Conservation (phyloP, 2,797 vertebrate species). For the Threskiornis aethiopicus region DNA sequence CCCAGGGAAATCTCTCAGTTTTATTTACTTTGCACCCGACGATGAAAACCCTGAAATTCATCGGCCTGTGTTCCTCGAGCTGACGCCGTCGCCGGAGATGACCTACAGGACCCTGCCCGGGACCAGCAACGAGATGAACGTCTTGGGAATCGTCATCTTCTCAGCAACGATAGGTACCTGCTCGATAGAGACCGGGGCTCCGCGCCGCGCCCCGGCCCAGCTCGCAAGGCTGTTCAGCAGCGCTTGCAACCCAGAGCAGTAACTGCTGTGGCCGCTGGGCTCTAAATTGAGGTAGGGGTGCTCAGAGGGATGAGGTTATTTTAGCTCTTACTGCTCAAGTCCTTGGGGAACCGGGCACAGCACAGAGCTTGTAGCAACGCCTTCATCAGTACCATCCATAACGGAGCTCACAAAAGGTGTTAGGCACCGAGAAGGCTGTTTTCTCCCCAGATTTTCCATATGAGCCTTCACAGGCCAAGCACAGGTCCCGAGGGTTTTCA, state of each 20-base stretch:
- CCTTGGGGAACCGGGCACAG: not conserved
- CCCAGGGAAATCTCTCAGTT: conserved; percentile 70
- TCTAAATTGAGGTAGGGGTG: fast-evolving
- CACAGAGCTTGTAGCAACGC: fast-evolving
- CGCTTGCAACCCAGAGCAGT: not conserved
- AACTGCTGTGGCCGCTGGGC: fast-evolving
- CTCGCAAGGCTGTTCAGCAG: fast-evolving
- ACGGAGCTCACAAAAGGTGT: not conserved
- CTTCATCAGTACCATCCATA: fast-evolving
- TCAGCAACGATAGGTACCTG: conserved; percentile 87
- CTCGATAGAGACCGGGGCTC: not conserved
- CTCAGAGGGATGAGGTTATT: not conserved
- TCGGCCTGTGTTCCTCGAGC: conserved; percentile 80
- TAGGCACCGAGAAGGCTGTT: fast-evolving
- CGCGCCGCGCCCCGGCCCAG: fast-evolving
- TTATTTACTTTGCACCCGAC: conserved; percentile 83
- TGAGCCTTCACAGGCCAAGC: not conserved
- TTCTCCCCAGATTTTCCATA: not conserved
- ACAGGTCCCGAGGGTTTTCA: not conserved
- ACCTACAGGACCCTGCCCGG: conserved; percentile 83
- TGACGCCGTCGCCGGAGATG: conserved; percentile 83
- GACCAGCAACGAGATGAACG: conserved; percentile 89
- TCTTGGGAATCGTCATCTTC: conserved; percentile 90
- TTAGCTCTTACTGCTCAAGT: not conserved
- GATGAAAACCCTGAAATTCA: conserved; percentile 78